phyloP scores from a whole-genome alignment of 1,140 invertebrate genomes.

The Drosophila grimshawi region DNA sequence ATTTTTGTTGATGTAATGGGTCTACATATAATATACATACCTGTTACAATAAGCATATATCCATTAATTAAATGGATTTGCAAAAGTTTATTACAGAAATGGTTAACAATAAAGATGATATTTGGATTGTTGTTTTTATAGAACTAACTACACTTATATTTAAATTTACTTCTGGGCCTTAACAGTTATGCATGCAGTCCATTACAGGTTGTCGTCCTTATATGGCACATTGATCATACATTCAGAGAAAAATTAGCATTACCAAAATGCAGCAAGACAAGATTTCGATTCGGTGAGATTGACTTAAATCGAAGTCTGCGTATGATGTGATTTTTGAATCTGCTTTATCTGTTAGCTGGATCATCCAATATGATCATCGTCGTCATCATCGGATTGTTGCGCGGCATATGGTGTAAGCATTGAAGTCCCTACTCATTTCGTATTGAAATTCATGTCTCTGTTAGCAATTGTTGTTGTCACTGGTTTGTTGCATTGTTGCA shows the following conservation, averaged over 20 bases:
- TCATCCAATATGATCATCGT: conserved; percentile 15
- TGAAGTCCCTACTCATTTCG: conserved; percentile 15
- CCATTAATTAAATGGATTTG: background rate
- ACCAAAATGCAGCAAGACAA: conserved; percentile 5
- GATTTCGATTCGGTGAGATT: conserved; percentile 7
- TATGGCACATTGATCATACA: conserved; percentile 42
- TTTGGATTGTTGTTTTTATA: background rate
- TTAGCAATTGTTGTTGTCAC: conserved; percentile 60
- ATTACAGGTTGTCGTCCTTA: conserved; percentile 16
- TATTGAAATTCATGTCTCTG: conserved; percentile 79
- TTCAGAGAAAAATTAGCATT: conserved; percentile 45
- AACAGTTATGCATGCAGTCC: conserved; percentile 27
- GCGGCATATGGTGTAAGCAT: conserved; percentile 17
- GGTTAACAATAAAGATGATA: background rate
- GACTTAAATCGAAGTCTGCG: conserved; percentile 32
- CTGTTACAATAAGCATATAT: no score
- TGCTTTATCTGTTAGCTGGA: conserved; percentile 1
- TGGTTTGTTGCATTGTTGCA: conserved; percentile 58
- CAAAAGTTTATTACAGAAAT: background rate
- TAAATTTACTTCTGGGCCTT: conserved; percentile 6
- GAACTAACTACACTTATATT: background rate
- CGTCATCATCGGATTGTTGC: background rate
- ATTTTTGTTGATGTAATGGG: no score
- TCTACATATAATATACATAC: no score
- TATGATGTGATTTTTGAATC: conserved; percentile 27